Evolutionary conservation across 2,797 vertebrate species (phyloP), one percentile per base, ranked within the genome.

Genomic region (Trachops cirrhosus): DNA sequence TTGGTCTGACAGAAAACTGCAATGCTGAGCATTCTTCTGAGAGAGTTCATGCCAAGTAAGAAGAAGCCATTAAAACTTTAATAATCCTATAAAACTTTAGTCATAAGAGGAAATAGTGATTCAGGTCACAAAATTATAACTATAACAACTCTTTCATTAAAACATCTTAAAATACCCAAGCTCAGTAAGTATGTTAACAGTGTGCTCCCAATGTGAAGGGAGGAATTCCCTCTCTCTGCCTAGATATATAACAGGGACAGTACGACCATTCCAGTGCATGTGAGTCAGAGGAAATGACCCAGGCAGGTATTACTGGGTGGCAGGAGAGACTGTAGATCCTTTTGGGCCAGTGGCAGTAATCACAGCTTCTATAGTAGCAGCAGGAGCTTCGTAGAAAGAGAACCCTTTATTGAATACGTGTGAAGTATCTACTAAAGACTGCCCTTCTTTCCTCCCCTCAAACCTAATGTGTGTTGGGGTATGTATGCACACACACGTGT

Each of bases 401-500:
- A 8, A 0, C 15, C 41, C 44, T 62, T 37, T 34, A 62, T 68
- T 62, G 44, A 91, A 59, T 83, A 71, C 5, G 21, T 80, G 15
- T 15, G n/a, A 78, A 91, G 73, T 11, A 52, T 14, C 21, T 73
- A 18, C 32, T 24, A 67, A 64, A 91, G 68, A 18, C 37, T 82
- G 19, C 24, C 34, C 19, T 41, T 77, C 3, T 62, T 15, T 32
- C 5, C 9, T 9, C 4, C 14, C 19, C 15, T 2, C 0, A 71
- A 74, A 67, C 75, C 11, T 5, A 82, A 39, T 62, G 32, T n/a
- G 15, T 57, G 5, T 75, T 9, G 37, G 21, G 34, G 4, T 6
- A 21, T 21, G 1, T 32, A 0, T n/a, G 12, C 9, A 26, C 16
- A 18, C 3, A 26, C 1, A 59, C 14, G 16, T 1, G 1, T 11